Evolutionary conservation across 2,888 invertebrate genomes (phyloP).

Genomic region (Eristalinus aeneus): DNA sequence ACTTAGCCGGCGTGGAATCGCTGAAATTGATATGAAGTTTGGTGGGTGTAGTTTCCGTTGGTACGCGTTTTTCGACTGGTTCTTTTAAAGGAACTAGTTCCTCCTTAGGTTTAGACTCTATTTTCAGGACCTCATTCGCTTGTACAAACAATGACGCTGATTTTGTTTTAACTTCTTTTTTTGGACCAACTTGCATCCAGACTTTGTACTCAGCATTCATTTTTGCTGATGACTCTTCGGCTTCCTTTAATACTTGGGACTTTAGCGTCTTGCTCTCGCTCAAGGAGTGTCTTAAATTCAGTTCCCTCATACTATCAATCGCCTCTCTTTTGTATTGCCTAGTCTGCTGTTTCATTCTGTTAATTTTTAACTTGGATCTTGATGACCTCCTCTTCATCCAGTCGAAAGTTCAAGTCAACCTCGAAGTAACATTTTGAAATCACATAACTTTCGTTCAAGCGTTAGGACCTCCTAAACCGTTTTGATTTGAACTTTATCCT

Average conservation of each 20-base stretch:
- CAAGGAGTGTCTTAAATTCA: slow-evolving; percentile 73
- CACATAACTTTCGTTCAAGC: too few species aligned
- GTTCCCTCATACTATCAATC: slow-evolving; percentile 77
- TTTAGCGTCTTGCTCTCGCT: slow-evolving; percentile 26
- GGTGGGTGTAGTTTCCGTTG: slow-evolving; percentile 57
- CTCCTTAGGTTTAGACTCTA: slow-evolving; percentile 81
- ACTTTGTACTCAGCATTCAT: slow-evolving; percentile 74
- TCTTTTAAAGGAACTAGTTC: slow-evolving; percentile 79
- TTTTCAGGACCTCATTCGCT: slow-evolving; percentile 80
- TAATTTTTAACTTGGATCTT: slow-evolving; percentile 73
- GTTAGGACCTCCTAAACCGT: too few species aligned
- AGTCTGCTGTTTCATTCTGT: slow-evolving; percentile 74
- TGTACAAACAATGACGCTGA: slow-evolving; percentile 69
- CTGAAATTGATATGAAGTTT: slow-evolving; percentile 76
- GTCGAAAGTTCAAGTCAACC: slow-evolving; percentile 82
- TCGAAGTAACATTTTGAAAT: too few species aligned
- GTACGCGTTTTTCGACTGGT: slow-evolving; percentile 17
- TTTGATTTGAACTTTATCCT: too few species aligned
- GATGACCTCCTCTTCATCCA: slow-evolving; percentile 77
- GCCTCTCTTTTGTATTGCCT: slow-evolving; percentile 79
- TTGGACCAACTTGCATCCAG: slow-evolving; percentile 80
- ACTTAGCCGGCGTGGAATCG: slow-evolving; percentile 74
- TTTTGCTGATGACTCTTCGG: slow-evolving; percentile 60
- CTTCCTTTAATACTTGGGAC: slow-evolving; percentile 59
- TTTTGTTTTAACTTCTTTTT: slow-evolving; percentile 81